Percentiles rank a stretch among this genome's conserved stretches.
Evolutionary conservation across 1,140 invertebrate species (phyloP).

Genomic region (Drosophila nasuta): DNA sequence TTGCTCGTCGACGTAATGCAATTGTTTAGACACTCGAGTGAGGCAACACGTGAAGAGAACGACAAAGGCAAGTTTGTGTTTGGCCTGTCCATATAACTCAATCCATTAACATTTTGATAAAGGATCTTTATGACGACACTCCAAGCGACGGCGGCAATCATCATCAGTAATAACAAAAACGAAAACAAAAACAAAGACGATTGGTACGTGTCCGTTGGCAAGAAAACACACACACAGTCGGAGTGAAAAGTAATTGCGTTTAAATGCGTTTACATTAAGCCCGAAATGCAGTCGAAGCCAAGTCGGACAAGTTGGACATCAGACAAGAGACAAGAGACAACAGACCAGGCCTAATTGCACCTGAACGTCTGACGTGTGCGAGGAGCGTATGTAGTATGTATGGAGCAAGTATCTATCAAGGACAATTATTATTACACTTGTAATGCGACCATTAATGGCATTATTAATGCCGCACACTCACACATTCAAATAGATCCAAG

Average conservation of each 20-base stretch:
- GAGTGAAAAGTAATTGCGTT: constrained; percentile 82
- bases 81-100: constrained; percentile 63
- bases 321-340: too few species aligned
- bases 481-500: constrained; percentile 26
- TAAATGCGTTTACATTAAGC: constrained; percentile 81
- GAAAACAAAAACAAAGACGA: constrained; percentile 49
- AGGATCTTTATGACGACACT: constrained; percentile 85
- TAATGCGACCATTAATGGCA: constrained; percentile 72
- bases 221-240: constrained; percentile 46
- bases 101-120: constrained; percentile 84
- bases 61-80: constrained; percentile 13
- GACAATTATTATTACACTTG: constrained; percentile 83
- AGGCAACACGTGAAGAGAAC: constrained; percentile 17
- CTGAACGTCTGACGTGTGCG: neutral
- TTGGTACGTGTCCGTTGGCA: constrained; percentile 74
- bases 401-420: constrained; percentile 58
- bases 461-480: constrained; percentile 66
- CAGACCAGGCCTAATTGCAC: constrained; percentile 47
- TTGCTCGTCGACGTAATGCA: constrained; percentile 45
- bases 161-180: constrained; percentile 68
- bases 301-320: constrained; percentile 23
- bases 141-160: constrained; percentile 73
- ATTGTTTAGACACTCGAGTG: constrained; percentile 42
- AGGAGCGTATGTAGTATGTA: neutral
- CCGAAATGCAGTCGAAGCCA: constrained; percentile 46